Evolutionary conservation across 2,888 invertebrate species (phyloP), one percentile per base, ranked within the genome.

Genomic region (Athalia circularis): DNA sequence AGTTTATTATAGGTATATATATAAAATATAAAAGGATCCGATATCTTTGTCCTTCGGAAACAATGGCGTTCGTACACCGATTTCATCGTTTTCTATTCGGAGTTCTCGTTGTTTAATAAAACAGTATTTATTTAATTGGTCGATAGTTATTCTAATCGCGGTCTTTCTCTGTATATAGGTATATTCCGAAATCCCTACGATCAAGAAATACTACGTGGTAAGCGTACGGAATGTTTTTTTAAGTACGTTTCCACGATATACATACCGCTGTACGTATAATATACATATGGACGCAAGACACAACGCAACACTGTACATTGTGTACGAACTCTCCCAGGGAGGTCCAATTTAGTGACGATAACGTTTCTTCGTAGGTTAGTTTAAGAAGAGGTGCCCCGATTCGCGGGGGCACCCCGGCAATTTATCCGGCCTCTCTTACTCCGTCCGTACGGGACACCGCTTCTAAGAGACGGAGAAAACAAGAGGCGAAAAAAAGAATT

Each of bases 351-450:
- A 72, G 57, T 45, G 59, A 13, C 57, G 43, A 72, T 72, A 68
- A 45, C 72, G 45, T 43, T 6, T 15, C 70, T 57, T 57, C 45
- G 29, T 29, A 29, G 29, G 29, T 29, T 29, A 29, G 29, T 29
- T 29, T 29, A 29, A 29, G 2, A 29, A 29, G 29, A 29, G 47
- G 67, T 50, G 72, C 59, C 72, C 68, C 68, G 68, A 68, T 68
- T 59, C 43, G 59, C 59, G 57, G 72, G 72, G 72, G 57, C 57
- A 43, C n/a, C 6, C 9, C 9, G 6, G 48, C 47, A 62, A 62
- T 62, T 62, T 11, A 81, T 83, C 84, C 80, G 84, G 83, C 84
- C 84, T 86, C 54, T 80, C 80, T 78, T 80, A 4, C n/a, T 62
- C 11, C 13, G 15, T 62, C 54, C 62, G 13, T 7, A 13, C 29